Base-by-base conservation (phyloP, 2,797 vertebrate species). In the Catostomus latipinnis region DNA sequence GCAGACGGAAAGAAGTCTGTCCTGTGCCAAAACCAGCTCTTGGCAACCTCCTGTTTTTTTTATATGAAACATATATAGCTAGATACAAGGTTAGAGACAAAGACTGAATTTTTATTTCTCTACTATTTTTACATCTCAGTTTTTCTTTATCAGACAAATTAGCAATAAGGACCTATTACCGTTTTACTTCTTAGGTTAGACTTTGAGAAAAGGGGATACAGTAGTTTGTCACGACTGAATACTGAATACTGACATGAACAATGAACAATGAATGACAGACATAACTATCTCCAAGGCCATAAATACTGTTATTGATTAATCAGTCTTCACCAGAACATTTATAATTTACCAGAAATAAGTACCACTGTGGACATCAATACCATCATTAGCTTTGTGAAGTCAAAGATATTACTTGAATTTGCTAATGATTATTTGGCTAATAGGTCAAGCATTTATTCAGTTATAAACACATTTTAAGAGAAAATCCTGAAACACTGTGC, bases 1-100 rank as follows among this genome's bases (percentile, higher is more conserved):
- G 14, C 78, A 79, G 79, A 62, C 74, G 78, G 43, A 63, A 10
- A 48, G 13, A 72, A 74, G 54, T 69, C 67, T 10, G 54, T 61
- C 6, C 34, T 61, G 18, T 58, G 67, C 12, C 74, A 80, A 76
- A 67, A 67, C 48, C 8, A 58, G 74, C 8, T 68, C 16, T 76
- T 68, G 54, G 16, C 4, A 11, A 60, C 4, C 1, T 43, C 60
- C 65, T 12, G 74, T 60, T n/a, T 12, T 46, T 14, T n/a, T 11
- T 46, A 45, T 48, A 65, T 65, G 46, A 65, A 65, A 46, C 43
- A 46, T 8, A 65, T 12, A 45, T 6, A 45, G 34, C 34, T 4
- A 63, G 12, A 63, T 34, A 46, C 6, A 45, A 63, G 1, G 10
- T 13, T 13, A 65, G 43, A 63, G 6, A 34, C 43, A 8, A 48